phyloP scores from a whole-genome alignment of 2,797 vertebrate genomes.

The Glyptemys insculpta region DNA sequence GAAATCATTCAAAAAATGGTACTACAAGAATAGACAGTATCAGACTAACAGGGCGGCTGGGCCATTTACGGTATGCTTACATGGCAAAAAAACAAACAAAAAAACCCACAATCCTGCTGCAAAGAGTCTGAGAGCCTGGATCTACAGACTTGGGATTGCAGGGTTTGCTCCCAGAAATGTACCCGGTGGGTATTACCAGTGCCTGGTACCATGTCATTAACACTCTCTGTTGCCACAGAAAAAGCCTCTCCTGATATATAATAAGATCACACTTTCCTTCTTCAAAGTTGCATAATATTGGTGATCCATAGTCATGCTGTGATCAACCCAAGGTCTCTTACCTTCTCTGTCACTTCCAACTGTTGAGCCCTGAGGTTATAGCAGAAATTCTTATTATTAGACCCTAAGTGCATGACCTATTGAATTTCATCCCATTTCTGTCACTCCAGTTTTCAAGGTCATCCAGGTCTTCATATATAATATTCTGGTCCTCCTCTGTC shows the following conservation, averaged over 20 bases:
- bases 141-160: background rate
- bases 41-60: background rate
- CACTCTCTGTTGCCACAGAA: background rate
- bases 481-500: background rate
- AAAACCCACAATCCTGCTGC: too few species aligned
- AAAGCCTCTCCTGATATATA: background rate
- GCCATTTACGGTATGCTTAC: background rate
- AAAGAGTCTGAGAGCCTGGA: background rate
- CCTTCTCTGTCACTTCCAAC: background rate
- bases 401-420: background rate
- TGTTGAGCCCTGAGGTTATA: background rate
- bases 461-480: background rate
- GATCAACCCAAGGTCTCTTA: background rate
- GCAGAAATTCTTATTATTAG: background rate
- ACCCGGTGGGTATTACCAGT: too few species aligned
- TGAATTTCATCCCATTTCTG: background rate
- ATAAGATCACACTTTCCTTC: background rate
- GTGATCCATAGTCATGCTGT: background rate
- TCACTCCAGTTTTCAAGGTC: background rate
- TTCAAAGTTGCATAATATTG: background rate
- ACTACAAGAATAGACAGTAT: accelerated
- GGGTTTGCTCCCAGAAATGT: background rate
- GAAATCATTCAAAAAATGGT: background rate
- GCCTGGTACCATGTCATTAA: background rate
- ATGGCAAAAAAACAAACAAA: background rate